Conservation (phyloP, 2,113 vertebrate genomes). For the Daboia siamensis region DNA sequence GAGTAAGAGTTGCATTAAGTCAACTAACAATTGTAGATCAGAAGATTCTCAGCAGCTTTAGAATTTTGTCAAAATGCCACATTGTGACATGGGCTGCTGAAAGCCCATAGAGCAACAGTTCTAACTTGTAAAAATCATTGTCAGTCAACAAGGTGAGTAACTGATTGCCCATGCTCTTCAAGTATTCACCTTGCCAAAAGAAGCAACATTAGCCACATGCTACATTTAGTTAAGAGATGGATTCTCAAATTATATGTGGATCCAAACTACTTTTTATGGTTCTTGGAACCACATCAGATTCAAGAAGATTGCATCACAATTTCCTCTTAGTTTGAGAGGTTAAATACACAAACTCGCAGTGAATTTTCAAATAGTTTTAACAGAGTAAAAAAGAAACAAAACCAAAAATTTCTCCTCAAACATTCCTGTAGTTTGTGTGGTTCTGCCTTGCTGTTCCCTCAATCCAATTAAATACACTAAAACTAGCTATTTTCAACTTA, state of each 20-base stretch:
- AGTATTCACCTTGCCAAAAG: neutral
- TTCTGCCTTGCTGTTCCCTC: neutral
- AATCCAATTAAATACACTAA: neutral
- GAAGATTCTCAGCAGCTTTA: neutral
- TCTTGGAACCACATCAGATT: neutral
- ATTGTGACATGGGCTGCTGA: neutral
- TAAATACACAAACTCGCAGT: neutral
- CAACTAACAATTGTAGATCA: slow-evolving; percentile 1
- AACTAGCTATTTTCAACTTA: neutral
- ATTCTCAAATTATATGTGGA: neutral
- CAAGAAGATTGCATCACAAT: neutral
- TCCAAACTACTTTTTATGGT: neutral
- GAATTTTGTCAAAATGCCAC: neutral
- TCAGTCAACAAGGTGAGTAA: neutral
- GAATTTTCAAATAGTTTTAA: neutral
- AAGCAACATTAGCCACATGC: neutral
- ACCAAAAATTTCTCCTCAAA: neutral
- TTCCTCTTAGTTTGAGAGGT: neutral
- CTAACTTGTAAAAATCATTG: neutral
- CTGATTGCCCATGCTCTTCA: neutral
- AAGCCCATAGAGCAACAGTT: neutral
- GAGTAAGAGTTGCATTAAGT: neutral
- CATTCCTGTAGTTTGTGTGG: neutral
- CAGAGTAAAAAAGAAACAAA: neutral
- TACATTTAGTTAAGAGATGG: neutral